These are phyloP conservation scores for Ephialtes manifestator DNA, from an alignment of 2,888 invertebrate genomes.

Conservation along the genomic window DNA sequence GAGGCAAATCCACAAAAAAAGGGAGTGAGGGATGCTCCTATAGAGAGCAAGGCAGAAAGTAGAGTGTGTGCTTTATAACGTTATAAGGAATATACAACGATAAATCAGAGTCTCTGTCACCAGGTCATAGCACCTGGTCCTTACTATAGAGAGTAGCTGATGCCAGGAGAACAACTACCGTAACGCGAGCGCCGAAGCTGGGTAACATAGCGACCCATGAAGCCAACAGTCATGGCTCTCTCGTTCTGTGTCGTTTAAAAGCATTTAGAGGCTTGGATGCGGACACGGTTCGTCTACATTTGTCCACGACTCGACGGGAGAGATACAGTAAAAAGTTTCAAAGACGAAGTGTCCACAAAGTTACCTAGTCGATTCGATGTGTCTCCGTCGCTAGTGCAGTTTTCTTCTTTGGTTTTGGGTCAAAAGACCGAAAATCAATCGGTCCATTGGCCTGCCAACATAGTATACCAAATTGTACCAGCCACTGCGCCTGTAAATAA, in stretches of 20 bases:
- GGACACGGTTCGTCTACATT: constrained; percentile 61
- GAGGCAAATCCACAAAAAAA: background rate
- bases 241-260: constrained; percentile 64
- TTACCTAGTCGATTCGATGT: constrained; percentile 7
- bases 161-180: constrained; percentile 22
- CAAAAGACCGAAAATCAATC: constrained; percentile 29
- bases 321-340: constrained; percentile 36
- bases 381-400: constrained; percentile 6
- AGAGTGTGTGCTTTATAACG: constrained; percentile 22
- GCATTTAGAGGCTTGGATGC: constrained; percentile 60
- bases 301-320: constrained; percentile 64
- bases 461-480: background rate
- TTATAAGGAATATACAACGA: constrained; percentile 52
- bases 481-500: background rate
- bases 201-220: constrained; percentile 61
- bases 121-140: constrained; percentile 66
- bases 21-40: constrained; percentile 62
- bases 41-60: constrained; percentile 15
- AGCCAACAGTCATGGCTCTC: constrained; percentile 66
- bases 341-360: constrained; percentile 26
- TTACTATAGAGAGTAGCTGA: constrained; percentile 4
- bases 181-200: constrained; percentile 38
- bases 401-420: constrained; percentile 14
- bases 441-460: background rate
- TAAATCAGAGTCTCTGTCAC: constrained; percentile 64